Percentiles rank a stretch among this genome's conserved stretches.
These are phyloP conservation scores for Limonius californicus DNA, from an alignment of 1,140 invertebrate genomes.

Conservation along the genomic window DNA sequence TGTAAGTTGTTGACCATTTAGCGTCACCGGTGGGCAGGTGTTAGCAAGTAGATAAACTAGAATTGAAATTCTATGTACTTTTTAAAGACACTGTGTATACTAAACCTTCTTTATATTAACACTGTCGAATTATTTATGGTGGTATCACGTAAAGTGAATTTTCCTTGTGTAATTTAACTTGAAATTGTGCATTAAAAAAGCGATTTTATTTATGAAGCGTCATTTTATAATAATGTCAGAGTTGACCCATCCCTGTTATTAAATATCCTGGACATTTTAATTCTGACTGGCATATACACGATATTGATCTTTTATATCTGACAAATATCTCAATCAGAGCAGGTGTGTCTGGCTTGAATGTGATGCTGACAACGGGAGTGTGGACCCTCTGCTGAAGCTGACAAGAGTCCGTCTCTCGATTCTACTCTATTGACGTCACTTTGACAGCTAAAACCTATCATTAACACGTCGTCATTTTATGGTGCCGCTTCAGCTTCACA, in stretches of 20 bases:
- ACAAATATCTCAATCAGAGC: constrained; percentile 1
- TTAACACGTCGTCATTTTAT: background rate
- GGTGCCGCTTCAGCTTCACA: background rate
- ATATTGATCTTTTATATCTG: background rate
- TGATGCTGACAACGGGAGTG: background rate
- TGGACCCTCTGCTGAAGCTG: background rate
- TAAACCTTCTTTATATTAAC: too few relatives aligned
- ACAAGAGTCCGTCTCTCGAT: background rate
- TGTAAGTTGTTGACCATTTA: too few relatives aligned
- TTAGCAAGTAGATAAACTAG: too few relatives aligned
- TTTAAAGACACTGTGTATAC: too few relatives aligned
- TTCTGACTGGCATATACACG: background rate
- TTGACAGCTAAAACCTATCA: background rate
- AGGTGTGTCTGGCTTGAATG: background rate
- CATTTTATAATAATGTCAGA: too few relatives aligned
- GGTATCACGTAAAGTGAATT: too few relatives aligned
- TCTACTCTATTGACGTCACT: background rate
- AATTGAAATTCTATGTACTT: too few relatives aligned
- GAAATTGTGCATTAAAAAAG: too few relatives aligned
- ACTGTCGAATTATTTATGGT: too few relatives aligned
- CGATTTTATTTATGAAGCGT: too few relatives aligned
- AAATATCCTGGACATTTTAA: background rate
- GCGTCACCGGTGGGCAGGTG: too few relatives aligned
- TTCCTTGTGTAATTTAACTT: too few relatives aligned
- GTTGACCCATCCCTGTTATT: background rate